A percentile compares a stretch with the other conserved stretches of the same genome.
Evolutionary conservation across 2,888 invertebrate species (phyloP).

Genomic region (Eueremaeus valkanovi): DNA sequence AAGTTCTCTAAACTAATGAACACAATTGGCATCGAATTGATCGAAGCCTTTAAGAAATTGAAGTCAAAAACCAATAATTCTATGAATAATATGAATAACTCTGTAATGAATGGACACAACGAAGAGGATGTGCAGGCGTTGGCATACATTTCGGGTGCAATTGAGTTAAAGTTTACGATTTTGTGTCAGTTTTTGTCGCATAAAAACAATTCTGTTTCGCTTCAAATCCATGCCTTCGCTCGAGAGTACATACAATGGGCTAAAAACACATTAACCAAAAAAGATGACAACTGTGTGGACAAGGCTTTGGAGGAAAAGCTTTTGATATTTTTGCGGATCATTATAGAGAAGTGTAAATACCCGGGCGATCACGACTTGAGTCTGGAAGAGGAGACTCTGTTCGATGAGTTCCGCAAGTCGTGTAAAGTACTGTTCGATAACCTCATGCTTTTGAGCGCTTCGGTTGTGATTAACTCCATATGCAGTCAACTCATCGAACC

Average conservation of each 20-base stretch:
- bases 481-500: conserved; percentile 38
- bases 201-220: conserved; percentile 58
- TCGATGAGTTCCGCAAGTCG: conserved; percentile 58
- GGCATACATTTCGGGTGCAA: conserved; percentile 44
- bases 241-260: conserved; percentile 54
- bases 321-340: conserved; percentile 53
- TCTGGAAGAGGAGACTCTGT: conserved; percentile 58
- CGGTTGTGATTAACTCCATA: conserved; percentile 37
- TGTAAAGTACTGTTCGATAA: conserved; percentile 58
- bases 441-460: conserved; percentile 50
- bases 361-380: conserved; percentile 46
- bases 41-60: conserved; percentile 34
- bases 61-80: background rate
- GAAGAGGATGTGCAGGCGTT: conserved; percentile 29
- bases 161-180: conserved; percentile 55
- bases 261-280: conserved; percentile 30
- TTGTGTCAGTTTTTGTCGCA: conserved; percentile 55
- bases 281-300: conserved; percentile 12
- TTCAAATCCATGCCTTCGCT: conserved; percentile 55
- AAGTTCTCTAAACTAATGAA: conserved; percentile 57
- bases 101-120: background rate
- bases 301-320: conserved; percentile 44
- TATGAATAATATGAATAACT: conserved; percentile 28
- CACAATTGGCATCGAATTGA: conserved; percentile 53
- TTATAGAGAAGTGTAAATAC: conserved; percentile 54